Percentiles rank a stretch among this genome's conserved stretches.
phyloP scores from a whole-genome alignment of 2,113 vertebrate species.

The Centrocercus urophasianus region DNA sequence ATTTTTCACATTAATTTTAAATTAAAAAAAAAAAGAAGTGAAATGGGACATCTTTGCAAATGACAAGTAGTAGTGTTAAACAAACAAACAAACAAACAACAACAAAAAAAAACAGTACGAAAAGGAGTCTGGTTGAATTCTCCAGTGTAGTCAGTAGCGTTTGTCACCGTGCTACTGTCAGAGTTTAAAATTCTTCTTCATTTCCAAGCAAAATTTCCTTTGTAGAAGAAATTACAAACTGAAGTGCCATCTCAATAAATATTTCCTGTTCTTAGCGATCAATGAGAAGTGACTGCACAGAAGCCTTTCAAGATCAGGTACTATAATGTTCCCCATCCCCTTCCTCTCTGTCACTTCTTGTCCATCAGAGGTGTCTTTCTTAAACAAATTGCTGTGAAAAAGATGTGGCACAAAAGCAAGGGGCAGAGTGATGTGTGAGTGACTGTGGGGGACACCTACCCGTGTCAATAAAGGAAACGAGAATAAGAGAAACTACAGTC shows the following conservation, averaged over 20 bases:
- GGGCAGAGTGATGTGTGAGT: not conserved
- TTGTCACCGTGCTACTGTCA: not conserved
- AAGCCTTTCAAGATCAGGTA: not conserved
- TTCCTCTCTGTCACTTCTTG: not conserved
- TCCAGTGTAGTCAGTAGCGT: not conserved
- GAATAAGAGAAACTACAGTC: not conserved
- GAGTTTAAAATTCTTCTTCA: not conserved
- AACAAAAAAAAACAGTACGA: not conserved
- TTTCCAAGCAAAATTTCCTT: not conserved
- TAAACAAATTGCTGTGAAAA: not conserved
- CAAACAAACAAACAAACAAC: not conserved
- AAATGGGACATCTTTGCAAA: not conserved
- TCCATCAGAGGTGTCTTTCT: not conserved
- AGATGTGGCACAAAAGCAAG: not conserved
- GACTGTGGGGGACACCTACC: not conserved
- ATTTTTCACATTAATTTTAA: slow-evolving; percentile 4
- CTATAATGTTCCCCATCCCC: not conserved
- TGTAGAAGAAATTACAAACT: not conserved
- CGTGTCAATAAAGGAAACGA: not conserved
- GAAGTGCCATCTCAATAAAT: not conserved
- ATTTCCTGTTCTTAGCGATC: not conserved
- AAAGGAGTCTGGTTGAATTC: not conserved
- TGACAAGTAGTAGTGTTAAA: not conserved
- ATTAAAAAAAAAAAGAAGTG: not conserved
- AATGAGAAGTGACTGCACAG: not conserved